Evolutionary conservation across 1,140 invertebrate species (phyloP), one percentile per base, ranked within the genome.

Genomic region (Tetraneura akinire): DNA sequence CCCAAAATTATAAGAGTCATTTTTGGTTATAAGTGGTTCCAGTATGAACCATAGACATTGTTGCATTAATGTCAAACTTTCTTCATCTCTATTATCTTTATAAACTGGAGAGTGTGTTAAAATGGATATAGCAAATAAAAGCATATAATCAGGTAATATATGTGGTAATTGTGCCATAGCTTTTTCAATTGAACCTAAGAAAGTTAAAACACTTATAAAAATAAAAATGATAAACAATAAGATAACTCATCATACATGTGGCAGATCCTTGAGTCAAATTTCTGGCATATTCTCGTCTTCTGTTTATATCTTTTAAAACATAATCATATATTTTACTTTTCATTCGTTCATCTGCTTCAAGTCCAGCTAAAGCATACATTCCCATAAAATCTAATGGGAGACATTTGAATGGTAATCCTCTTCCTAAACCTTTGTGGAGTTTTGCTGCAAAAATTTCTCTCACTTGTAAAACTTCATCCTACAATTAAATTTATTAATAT

Each of bases 381-480:
- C 95, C 95, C 95, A 99, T 97, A 87, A 98, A 99, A 86, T 98
- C 96, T 73, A 98, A 86, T 3, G 96, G 96, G 66, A 99, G 88
- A 85, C 94, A 95, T 86, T 94, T 94, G 82, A 93, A 92, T 26
- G 93, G 93, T 82, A 96, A 91, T 82, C 93, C 93, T 86, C 91
- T 88, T 10, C 90, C 87, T 37, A 94, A 86, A 68, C 95, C 95
- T 89, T 97, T 97, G 85, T 98, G 95, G 62, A 98, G 86, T 87
- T 98, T 98, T 11, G 89, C 87, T 10, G 94, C 91, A 87, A 99
- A 98, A 51, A 91, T 90, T 86, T 97, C 93, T 82, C 96, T 88
- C 0, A 98, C 96, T 89, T 97, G 91, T 66, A 91, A 90, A 71
- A 96, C 94, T 83, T 95, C 94, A 84, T 96, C 93, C 92, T 92